Conservation (phyloP, 2,113 vertebrate genomes). For the Cynopterus brachyotis region DNA sequence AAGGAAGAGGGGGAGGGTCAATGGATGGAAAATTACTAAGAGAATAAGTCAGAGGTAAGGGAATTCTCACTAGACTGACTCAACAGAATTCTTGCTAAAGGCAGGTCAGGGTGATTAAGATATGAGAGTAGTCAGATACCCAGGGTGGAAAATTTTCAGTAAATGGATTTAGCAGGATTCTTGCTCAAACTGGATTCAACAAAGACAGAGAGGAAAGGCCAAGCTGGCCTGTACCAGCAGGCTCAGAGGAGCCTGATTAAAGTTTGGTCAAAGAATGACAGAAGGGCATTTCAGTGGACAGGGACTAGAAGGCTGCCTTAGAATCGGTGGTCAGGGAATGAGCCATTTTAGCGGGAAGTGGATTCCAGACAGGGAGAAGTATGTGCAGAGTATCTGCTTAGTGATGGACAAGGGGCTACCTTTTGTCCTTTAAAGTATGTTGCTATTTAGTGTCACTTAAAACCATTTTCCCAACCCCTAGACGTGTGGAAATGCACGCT, state of each 20-base stretch:
- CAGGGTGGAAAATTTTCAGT: background rate
- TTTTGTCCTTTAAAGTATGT: background rate
- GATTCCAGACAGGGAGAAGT: background rate
- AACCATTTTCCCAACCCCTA: background rate
- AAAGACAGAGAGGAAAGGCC: background rate
- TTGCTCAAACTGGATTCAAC: background rate
- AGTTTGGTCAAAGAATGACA: background rate
- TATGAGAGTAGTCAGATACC: background rate
- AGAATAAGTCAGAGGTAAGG: background rate
- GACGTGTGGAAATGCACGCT: background rate
- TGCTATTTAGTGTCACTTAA: background rate
- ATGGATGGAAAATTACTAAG: background rate
- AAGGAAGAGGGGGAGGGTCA: background rate
- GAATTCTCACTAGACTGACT: background rate
- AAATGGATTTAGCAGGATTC: background rate
- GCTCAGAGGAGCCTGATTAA: background rate
- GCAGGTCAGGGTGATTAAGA: background rate
- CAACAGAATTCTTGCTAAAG: background rate
- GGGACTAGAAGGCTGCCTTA: too few relatives aligned
- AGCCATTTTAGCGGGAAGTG: fast-evolving
- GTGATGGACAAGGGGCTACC: background rate
- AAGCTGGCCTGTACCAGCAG: background rate
- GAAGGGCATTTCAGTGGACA: background rate
- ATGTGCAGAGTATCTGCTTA: background rate
- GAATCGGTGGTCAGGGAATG: background rate